Base-by-base conservation (phyloP, 2,797 vertebrate species). In the Acanthornis magna region DNA sequence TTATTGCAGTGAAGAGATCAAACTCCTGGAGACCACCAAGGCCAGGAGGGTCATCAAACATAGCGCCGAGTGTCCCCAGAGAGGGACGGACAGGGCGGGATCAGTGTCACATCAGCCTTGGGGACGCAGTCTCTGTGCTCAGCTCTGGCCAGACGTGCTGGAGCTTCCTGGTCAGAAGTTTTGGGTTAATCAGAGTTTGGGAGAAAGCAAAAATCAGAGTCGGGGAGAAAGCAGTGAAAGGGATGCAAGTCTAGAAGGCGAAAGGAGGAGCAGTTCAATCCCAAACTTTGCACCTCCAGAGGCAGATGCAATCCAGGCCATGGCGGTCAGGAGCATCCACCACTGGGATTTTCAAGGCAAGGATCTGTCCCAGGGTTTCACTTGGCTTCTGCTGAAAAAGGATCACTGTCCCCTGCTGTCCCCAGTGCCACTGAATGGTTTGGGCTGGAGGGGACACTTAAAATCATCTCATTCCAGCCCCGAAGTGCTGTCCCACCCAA, bases 331-430 rank as follows among this genome's bases (percentile, higher is more conserved):
- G 73, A 76, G 19, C 8, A 14, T 11, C 57, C 38, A 14, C 8
- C 25, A 5, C 21, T 45, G 73, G 34, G 15, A 26, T 42, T 6
- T 25, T 57, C 13, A 16, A 19, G 40, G 30, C 26, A 30, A 50
- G 55, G 54, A 34, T 55, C 27, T 18, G 5, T 38, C 26, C 3
- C 22, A 8, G 32, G 11, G 4, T 30, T 88, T 77, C 13, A 38
- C 17, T 42, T 1, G 0, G 16, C 7, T 66, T 50, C 34, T 60
- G 0, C 2, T 55, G 19, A 21, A 54, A 54, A 27, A 78, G 50
- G 45, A 40, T 25, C 38, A 62, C 38, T 42, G 42, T 48, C 27
- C 58, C 7, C 5, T 48, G 38, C 9, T 71, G 43, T 10, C 57
- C 74, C 22, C 42, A 30, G 26, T 14, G 14, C 13, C 67, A 29